Evolutionary conservation across 2,888 invertebrate genomes (phyloP).

Genomic region (Platycnemis pennipes): DNA sequence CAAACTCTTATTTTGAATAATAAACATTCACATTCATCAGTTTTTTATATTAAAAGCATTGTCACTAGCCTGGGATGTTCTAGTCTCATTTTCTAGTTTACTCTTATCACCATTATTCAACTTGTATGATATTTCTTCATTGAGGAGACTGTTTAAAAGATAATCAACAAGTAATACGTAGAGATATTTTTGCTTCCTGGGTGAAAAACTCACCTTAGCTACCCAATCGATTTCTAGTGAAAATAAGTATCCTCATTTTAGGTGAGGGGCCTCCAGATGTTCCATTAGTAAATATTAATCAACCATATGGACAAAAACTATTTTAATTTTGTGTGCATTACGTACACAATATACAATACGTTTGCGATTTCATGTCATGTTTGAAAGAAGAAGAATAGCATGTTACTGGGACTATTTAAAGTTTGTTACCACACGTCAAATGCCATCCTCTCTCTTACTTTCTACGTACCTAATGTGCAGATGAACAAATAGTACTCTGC

Average conservation of each 20-base stretch:
- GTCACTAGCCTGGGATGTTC: not conserved
- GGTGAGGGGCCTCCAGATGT: not conserved
- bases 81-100: not conserved
- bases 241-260: not conserved
- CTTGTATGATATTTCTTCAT: not conserved
- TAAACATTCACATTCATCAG: not conserved
- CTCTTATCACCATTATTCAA: not conserved
- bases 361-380: no score
- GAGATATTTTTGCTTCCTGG: not conserved
- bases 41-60: not conserved
- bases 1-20: not conserved
- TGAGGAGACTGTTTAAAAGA: not conserved
- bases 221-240: no score
- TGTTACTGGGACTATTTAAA: no score
- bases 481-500: no score
- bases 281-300: no score
- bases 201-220: not conserved
- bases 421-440: no score
- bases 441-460: no score
- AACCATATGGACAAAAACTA: no score
- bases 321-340: no score
- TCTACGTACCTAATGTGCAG: no score
- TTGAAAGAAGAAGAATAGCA: no score
- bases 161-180: not conserved
- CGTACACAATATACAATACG: no score